Base-by-base conservation (phyloP, 1,140 invertebrate species). In the Drosophila pandora region DNA sequence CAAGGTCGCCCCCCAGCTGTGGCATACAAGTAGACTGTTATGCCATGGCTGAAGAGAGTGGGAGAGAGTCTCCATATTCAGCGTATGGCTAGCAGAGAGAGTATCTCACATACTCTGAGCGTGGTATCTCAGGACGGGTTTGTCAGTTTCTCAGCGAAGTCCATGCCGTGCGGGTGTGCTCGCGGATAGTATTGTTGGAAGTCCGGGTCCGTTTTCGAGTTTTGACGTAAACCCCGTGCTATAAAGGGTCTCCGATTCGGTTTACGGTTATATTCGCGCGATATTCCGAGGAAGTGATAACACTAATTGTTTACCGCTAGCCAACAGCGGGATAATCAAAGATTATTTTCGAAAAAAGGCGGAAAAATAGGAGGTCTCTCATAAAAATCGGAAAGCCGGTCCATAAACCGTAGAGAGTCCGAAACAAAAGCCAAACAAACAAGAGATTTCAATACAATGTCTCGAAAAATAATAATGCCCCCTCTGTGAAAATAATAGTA, bases 121-220 rank as follows among this genome's bases (percentile, higher is more conserved):
- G 10, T 37, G 47, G 25, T 25, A 25, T 25, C 25, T 25, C 25
- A 28, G 25, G 25, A 28, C 56, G 13, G 17, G 41, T 45, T n/a
- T 9, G 48, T 28, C 25, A 28, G 81, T 80, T 85, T 69, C 67
- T 79, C 80, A 84, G 80, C 80, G 80, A 65, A 71, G 68, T 76
- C 81, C 47, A 41, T 85, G 60, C 81, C 81, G 67, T 79, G 58
- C 57, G 80, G 80, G 73, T 76, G 80, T 84, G 80, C 57, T 84
- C 68, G 67, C 80, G 80, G 81, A 69, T 76, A 54, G 34, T 58
- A 43, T 41, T 62, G 65, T 39, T 60, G 21, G 4, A 48, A 49
- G 9, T 57, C 23, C 55, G 53, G 80, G 76, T 74, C 81, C 69
- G 70, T 75, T 25, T 52, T 62, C 57, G 34, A 25, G 5, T 52